Conservation (phyloP, 1,140 invertebrate species). For the Lepidurus packardi region DNA sequence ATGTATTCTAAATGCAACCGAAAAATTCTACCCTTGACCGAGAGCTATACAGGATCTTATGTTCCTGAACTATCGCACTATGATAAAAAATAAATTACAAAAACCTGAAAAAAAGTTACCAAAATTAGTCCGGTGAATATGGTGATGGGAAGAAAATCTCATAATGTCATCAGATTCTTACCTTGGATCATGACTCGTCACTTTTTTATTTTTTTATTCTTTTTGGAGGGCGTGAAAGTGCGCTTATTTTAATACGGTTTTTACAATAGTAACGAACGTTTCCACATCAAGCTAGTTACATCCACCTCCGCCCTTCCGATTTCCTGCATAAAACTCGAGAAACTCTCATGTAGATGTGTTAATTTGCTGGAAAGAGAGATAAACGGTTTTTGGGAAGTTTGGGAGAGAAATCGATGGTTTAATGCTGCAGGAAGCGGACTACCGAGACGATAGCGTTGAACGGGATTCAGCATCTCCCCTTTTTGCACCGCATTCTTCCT, state of each 20-base stretch:
- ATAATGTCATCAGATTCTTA: not conserved
- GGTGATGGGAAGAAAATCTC: too few relatives aligned
- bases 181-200: slow-evolving; percentile 8
- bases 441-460: too few relatives aligned
- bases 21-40: not conserved
- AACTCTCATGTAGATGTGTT: not conserved
- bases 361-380: not conserved
- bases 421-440: too few relatives aligned
- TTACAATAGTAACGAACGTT: not conserved
- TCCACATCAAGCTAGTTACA: too few relatives aligned
- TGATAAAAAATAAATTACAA: too few relatives aligned
- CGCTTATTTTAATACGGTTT: not conserved
- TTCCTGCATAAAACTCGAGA: not conserved
- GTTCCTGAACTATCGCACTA: too few relatives aligned
- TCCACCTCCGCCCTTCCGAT: slow-evolving; percentile 1
- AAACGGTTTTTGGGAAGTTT: not conserved
- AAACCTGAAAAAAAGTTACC: too few relatives aligned
- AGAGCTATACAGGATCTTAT: not conserved
- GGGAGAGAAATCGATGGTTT: too few relatives aligned
- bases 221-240: not conserved
- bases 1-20: slow-evolving; percentile 9
- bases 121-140: too few relatives aligned
- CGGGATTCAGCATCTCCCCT: too few relatives aligned
- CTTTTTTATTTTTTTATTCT: not conserved
- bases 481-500: too few relatives aligned